These are phyloP conservation scores for Mechanitis messenoides DNA, from an alignment of 2,888 invertebrate genomes.

Conservation along the genomic window DNA sequence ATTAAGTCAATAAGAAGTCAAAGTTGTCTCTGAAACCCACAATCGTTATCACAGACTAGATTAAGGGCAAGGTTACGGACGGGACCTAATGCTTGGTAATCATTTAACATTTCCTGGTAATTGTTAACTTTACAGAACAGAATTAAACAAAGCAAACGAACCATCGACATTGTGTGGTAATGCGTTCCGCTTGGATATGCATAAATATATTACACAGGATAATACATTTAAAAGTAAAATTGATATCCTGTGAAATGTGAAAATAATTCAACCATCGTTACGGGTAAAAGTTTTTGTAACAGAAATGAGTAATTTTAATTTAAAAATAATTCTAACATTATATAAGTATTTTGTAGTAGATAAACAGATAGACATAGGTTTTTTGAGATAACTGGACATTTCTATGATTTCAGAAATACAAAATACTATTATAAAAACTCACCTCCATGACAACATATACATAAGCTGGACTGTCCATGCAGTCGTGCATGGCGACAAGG, in stretches of 20 bases:
- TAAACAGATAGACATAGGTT: too few relatives aligned
- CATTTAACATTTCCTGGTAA: conserved; percentile 45
- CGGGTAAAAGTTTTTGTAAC: too few relatives aligned
- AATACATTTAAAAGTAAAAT: not conserved
- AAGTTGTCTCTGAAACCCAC: conserved; percentile 2
- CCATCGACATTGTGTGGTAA: conserved; percentile 37
- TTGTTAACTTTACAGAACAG: conserved; percentile 33
- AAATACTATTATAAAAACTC: conserved; percentile 45
- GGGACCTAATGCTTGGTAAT: conserved; percentile 37
- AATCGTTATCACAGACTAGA: conserved; percentile 41
- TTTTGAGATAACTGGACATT: too few relatives aligned
- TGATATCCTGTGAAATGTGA: not conserved
- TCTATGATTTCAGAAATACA: not conserved
- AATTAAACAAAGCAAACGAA: conserved; percentile 31
- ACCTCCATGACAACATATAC: conserved; percentile 99
- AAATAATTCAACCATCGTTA: not conserved
- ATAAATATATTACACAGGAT: not conserved
- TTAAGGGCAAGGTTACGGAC: conserved; percentile 56
- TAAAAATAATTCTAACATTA: too few relatives aligned
- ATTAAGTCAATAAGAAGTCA: not conserved
- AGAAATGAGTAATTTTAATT: too few relatives aligned
- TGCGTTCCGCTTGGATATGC: conserved; percentile 15
- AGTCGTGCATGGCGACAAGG: conserved; percentile 97
- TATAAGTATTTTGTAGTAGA: too few relatives aligned
- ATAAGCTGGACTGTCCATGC: conserved; percentile 96